Conservation (phyloP, 2,113 vertebrate genomes). For the Eptesicus fuscus region DNA sequence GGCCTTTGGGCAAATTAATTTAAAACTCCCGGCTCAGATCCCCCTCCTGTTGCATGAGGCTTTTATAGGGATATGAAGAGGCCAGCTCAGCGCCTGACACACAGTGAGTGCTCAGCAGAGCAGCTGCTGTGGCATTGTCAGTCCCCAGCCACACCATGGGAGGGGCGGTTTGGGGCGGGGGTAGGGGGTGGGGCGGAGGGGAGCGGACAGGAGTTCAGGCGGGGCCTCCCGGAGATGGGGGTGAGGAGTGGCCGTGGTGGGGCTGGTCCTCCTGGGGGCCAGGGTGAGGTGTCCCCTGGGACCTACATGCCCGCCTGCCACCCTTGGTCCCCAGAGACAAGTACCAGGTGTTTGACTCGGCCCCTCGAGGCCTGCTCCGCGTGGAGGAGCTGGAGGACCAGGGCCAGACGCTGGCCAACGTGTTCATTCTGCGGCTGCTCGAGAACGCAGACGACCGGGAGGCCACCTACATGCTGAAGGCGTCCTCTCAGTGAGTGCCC, state of each 20-base stretch:
- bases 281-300: background rate
- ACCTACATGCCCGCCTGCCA: background rate
- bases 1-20: background rate
- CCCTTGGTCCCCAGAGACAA: slow-evolving; percentile 83
- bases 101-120: background rate
- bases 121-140: rapidly evolving
- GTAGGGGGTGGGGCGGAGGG: no score
- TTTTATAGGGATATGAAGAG: rapidly evolving
- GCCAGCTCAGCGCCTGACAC: background rate
- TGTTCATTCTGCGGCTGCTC: slow-evolving; percentile 92
- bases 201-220: rapidly evolving
- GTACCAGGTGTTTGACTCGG: slow-evolving; percentile 95
- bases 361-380: slow-evolving; percentile 90
- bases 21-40: background rate
- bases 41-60: background rate
- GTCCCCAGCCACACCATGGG: rapidly evolving
- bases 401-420: slow-evolving; percentile 92
- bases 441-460: slow-evolving; percentile 93
- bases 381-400: slow-evolving; percentile 96
- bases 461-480: slow-evolving; percentile 95
- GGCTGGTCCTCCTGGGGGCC: background rate
- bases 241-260: rapidly evolving
- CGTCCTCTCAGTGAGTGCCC: slow-evolving; percentile 91
- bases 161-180: no score
- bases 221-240: background rate